These are phyloP conservation scores for Pinctada fucata DNA, from an alignment of 2,888 invertebrate species.

Conservation along the genomic window DNA sequence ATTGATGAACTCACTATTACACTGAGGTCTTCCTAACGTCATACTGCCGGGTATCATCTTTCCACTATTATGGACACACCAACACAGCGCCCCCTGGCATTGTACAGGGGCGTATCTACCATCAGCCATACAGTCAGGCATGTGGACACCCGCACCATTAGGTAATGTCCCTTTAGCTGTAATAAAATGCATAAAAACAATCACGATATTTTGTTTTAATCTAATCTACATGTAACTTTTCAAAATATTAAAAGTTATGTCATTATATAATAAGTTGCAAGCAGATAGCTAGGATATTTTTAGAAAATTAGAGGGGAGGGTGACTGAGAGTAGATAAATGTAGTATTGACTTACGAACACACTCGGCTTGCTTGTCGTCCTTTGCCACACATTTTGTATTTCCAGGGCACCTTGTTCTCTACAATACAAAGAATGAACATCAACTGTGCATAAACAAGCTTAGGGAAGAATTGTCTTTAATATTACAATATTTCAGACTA, in stretches of 20 bases:
- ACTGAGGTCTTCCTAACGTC: slow-evolving; percentile 25
- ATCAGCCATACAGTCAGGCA: slow-evolving; percentile 27
- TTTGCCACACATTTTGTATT: slow-evolving; percentile 23
- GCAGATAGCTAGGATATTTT: too few relatives aligned
- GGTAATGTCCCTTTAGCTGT: slow-evolving; percentile 19
- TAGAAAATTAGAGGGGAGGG: too few relatives aligned
- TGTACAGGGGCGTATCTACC: slow-evolving; percentile 25
- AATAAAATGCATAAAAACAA: neutral
- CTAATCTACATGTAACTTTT: too few relatives aligned
- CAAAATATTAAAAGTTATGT: too few relatives aligned
- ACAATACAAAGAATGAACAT: slow-evolving; percentile 3
- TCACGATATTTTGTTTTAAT: too few relatives aligned
- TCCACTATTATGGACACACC: slow-evolving; percentile 36
- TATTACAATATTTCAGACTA: too few relatives aligned
- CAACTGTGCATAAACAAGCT: too few relatives aligned
- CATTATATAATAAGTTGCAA: too few relatives aligned
- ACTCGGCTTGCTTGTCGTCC: slow-evolving; percentile 20
- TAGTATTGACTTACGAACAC: slow-evolving; percentile 29
- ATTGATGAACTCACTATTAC: too few relatives aligned
- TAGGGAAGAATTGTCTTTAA: too few relatives aligned
- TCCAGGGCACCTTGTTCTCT: slow-evolving; percentile 20
- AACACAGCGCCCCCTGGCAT: slow-evolving; percentile 33
- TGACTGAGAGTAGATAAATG: neutral
- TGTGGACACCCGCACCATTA: neutral
- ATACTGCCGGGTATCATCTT: slow-evolving; percentile 20